Base-by-base conservation (phyloP, 2,888 invertebrate genomes). In the Oegoconia quadripuncta region DNA sequence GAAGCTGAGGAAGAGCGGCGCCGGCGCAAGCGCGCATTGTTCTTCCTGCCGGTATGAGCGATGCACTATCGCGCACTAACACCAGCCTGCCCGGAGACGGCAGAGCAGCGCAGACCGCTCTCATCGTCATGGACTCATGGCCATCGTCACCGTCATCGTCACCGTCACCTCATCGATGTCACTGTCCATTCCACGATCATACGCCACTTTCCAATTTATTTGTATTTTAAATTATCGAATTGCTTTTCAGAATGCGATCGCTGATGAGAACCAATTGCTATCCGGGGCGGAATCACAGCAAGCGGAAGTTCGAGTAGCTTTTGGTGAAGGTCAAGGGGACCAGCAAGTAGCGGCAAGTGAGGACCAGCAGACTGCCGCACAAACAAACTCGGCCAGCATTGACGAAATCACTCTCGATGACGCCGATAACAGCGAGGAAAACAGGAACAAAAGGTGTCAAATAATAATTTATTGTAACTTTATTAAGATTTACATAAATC, bases 371-470 rank as follows among this genome's bases (percentile, higher is more conserved):
- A 66, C 89, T 33, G 89, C 90, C 15, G 90, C 92, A 34, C 90
- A 91, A 58, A 91, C 90, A 55, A 90, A 90, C 59, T 82, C 88
- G 35, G 91, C 91, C 43, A 88, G 89, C 59, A 90, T 93, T 51
- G 92, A 91, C 60, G 91, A 93, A 65, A 90, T 94, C 62, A 89
- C 91, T 3, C 81, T 93, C 54, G 92, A 92, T 51, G 92, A 93
- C 59, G 89, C 90, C 39, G 93, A 93, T 55, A 88, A 79, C 59
- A 92, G 91, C 62, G 92, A 94, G 66, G 93, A 94, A 71, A 93
- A 93, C 76, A 90, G 95, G 65, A 93, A 95, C 78, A 96, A 95
- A 77, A 90, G 95, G 88, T 86, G 46, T 14, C 5, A 20, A 14
- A 37, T 29, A 9, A 9, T 34, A 29, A 33, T 27, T 15, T 13